Evolutionary conservation across 2,888 invertebrate genomes (phyloP), one percentile per base, ranked within the genome.

Genomic region (Heteromyza rotundicornis): DNA sequence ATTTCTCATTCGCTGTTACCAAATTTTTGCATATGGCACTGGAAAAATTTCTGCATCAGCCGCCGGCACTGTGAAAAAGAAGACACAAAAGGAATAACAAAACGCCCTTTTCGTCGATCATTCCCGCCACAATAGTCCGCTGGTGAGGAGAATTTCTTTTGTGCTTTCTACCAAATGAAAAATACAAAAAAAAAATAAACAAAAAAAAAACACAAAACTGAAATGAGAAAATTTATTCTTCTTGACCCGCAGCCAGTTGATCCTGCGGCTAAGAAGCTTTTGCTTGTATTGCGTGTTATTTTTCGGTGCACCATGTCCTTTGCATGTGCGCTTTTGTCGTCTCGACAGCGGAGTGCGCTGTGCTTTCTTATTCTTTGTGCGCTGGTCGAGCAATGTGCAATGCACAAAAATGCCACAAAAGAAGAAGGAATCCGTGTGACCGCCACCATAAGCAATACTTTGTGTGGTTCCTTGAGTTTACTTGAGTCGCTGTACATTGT

Each of bases 141-240:
- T n/a, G 40, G 40, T n/a, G 40, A 14, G n/a, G 40, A 40, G 40
- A n/a, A n/a, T 40, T 40, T n/a, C 40, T 40, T 40, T 40, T 40
- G 40, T 40, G 40, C 40, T n/a, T 40, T 40, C n/a, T 40, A 3
- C 40, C 40, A 40, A 12, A 12, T n/a, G 12, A 7, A 40, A 56
- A 50, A 59, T 50, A 61, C 44, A 65, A 65, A 63, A n/a, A n/a
- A n/a, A n/a, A n/a, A n/a, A n/a, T n/a, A n/a, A n/a, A n/a, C n/a
- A n/a, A n/a, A n/a, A n/a, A n/a, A n/a, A n/a, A n/a, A n/a, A n/a
- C n/a, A n/a, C n/a, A n/a, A n/a, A n/a, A n/a, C n/a, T n/a, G n/a
- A n/a, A 65, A 65, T 65, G 63, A 65, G 63, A 59, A 63, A 65
- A 65, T 62, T 63, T 63, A 65, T 65, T 63, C 63, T 60, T 59